A percentile compares a stretch with the other conserved stretches of the same genome.
These are phyloP conservation scores for Halcyon leucocephala DNA, from an alignment of 2,797 vertebrate species.

Conservation along the genomic window DNA sequence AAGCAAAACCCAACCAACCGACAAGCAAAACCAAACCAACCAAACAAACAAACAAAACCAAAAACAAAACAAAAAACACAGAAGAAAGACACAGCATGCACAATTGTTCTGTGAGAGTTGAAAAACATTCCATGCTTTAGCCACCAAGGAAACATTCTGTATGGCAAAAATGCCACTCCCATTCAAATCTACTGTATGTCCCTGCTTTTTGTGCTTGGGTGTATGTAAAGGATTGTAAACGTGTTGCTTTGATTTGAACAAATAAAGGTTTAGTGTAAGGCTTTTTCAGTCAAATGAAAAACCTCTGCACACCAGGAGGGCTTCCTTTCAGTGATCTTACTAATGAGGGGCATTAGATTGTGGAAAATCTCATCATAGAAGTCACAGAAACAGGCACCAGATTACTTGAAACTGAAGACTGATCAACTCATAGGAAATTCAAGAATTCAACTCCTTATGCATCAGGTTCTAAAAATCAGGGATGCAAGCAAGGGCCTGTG, in stretches of 20 bases:
- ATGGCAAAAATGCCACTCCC: constrained; percentile 13
- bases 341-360: neutral
- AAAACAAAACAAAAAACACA: neutral
- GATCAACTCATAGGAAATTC: neutral
- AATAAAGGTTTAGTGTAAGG: neutral
- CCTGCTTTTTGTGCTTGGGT: constrained; percentile 14
- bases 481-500: neutral
- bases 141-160: constrained; percentile 33
- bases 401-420: neutral
- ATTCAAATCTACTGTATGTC: constrained; percentile 45
- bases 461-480: neutral
- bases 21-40: neutral
- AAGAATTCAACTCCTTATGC: neutral
- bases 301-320: neutral
- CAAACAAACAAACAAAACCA: neutral
- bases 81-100: neutral
- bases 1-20: neutral
- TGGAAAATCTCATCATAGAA: neutral
- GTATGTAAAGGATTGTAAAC: constrained; percentile 54
- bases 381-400: neutral
- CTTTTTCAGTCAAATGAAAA: neutral
- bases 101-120: constrained; percentile 39
- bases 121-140: constrained; percentile 33
- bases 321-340: neutral
- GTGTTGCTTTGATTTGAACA: constrained; percentile 39